Evolutionary conservation across 1,140 invertebrate species (phyloP), one percentile per base, ranked within the genome.

Genomic region (Drosophila busckii): DNA sequence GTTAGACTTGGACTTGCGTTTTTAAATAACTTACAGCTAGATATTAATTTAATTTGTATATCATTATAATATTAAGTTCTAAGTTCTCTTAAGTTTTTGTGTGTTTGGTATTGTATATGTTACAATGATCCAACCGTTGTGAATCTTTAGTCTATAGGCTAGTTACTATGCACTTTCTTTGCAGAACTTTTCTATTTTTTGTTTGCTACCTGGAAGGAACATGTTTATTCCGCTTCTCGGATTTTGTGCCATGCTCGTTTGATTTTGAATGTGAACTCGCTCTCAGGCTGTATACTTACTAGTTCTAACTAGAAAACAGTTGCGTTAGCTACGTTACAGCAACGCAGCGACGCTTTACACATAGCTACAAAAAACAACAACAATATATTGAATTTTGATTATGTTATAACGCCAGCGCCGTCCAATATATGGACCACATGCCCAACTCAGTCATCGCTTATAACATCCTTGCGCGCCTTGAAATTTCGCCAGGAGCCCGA

Each of bases 401-500:
- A 78, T 19, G 63, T 20, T 17, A 58, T 58, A 71, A 55, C 42
- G 23, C 55, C 67, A 28, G 69, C 17, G 48, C 71, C 73, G 49
- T 60, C 56, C 52, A 76, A 37, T 49, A 76, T 76, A 40, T 80
- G 71, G 32, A 76, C 67, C n/a, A 68, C 34, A 16, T 23, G 56
- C 42, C 40, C 63, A 35, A 38, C 56, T 76, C 84, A 85, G 68
- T 87, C 86, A 25, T 87, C 86, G 35, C 56, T 84, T 19, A 87
- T 87, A 5, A 87, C 61, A 50, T 87, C 86, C 70, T 87, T 87
- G 53, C 87, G 84, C 37, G 87, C 87, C 60, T 89, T 88, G 16
- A 88, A 88, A 58, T 91, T 90, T 20, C 92, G 88, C 93, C 93
- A 94, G 0, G 92, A 93, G 41, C 89, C 90, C 2, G 88, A 85